A percentile compares a stretch with the other conserved stretches of the same genome.
Evolutionary conservation across 2,888 invertebrate genomes (phyloP).

Genomic region (Kryphioiulus occultus): DNA sequence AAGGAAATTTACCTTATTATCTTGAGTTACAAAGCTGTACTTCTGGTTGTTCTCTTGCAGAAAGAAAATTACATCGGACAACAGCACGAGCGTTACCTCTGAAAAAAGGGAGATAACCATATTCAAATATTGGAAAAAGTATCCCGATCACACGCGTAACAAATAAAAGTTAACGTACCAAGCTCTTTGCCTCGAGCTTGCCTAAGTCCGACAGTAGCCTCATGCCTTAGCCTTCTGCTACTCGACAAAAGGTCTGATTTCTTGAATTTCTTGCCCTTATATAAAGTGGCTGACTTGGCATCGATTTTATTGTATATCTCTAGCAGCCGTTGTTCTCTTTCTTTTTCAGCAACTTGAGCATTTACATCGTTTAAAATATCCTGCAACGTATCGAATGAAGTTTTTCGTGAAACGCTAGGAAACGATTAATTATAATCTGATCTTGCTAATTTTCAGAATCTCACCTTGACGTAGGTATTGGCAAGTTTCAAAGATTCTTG

Average conservation of each 20-base stretch:
- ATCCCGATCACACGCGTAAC: not conserved
- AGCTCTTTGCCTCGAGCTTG: conserved; percentile 89
- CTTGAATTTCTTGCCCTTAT: conserved; percentile 79
- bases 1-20: conserved; percentile 77
- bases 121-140: not conserved
- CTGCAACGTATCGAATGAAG: conserved; percentile 60
- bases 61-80: conserved; percentile 91
- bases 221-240: conserved; percentile 80
- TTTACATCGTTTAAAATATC: conserved; percentile 90
- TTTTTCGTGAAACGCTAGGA: not conserved
- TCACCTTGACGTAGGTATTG: conserved; percentile 77
- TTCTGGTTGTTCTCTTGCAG: conserved; percentile 91
- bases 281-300: conserved; percentile 85
- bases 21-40: conserved; percentile 83
- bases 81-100: conserved; percentile 84
- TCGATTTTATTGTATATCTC: conserved; percentile 93
- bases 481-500: conserved; percentile 81
- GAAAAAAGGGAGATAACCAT: conserved; percentile 59
- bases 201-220: conserved; percentile 88
- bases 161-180: conserved; percentile 56
- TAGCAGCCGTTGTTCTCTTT: conserved; percentile 84
- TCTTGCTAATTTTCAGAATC: not conserved
- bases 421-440: not conserved
- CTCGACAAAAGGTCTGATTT: conserved; percentile 88
- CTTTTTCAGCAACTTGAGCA: conserved; percentile 90